Conservation (phyloP, 2,113 vertebrate genomes). For the Ochotona princeps region DNA sequence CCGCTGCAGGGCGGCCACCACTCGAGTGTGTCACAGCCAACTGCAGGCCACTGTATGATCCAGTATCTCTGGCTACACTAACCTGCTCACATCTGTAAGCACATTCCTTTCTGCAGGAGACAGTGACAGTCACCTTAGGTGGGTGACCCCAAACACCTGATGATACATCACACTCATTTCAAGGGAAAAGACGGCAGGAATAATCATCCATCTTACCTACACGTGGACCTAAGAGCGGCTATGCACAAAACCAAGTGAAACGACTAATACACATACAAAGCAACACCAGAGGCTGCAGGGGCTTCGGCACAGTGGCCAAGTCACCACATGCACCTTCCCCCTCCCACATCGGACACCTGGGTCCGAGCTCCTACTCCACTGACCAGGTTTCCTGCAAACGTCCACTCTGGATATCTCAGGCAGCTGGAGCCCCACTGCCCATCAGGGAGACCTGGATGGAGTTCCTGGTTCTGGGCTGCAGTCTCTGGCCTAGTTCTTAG, state of each 20-base stretch:
- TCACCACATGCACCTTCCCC: no score
- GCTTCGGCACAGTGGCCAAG: no score
- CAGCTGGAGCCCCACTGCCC: no score
- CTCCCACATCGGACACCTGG: no score
- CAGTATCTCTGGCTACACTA: slow-evolving; percentile 3
- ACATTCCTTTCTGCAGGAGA: slow-evolving; percentile 35
- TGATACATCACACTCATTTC: neutral
- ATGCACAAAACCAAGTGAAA: neutral
- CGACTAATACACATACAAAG: neutral
- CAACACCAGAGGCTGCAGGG: no score
- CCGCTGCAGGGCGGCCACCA: neutral
- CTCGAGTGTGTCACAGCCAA: neutral
- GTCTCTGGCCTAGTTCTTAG: no score
- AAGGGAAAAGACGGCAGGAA: slow-evolving; percentile 51
- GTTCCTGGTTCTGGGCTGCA: no score
- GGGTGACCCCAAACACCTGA: neutral
- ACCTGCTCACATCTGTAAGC: neutral
- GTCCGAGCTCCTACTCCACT: no score
- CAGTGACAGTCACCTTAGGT: neutral
- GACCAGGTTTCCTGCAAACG: no score
- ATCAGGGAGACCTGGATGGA: no score
- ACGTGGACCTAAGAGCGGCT: neutral
- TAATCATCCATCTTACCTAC: slow-evolving; percentile 21
- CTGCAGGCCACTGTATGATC: neutral
- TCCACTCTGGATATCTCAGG: no score